Percentiles rank a stretch among this genome's conserved stretches.
Conservation (phyloP, 2,797 vertebrate genomes). For the Glossophaga mutica region DNA sequence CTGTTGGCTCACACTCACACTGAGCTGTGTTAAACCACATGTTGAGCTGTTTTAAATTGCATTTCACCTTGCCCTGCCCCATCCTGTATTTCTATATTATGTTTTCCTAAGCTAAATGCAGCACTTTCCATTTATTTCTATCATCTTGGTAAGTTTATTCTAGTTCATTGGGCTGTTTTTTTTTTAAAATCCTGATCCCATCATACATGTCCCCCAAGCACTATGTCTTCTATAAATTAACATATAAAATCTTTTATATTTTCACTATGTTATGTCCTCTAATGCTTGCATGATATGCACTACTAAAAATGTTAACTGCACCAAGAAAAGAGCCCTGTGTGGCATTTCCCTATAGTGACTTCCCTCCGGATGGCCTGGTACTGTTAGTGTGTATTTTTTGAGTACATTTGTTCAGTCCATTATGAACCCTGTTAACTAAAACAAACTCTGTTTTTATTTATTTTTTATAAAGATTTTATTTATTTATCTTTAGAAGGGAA, state of each 20-base stretch:
- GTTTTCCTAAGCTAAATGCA: neutral
- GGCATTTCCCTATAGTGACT: neutral
- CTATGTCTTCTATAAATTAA: neutral
- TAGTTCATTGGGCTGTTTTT: neutral
- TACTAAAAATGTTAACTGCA: neutral
- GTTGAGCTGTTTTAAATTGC: neutral
- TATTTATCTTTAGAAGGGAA: too few species aligned
- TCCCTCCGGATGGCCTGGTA: neutral
- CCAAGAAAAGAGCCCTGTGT: neutral
- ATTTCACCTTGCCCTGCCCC: neutral
- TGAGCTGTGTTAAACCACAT: neutral
- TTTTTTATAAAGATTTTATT: too few species aligned
- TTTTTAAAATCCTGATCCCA: neutral
- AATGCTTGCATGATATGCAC: neutral
- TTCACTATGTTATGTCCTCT: neutral
- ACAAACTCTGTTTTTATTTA: neutral
- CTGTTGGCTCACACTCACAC: neutral
- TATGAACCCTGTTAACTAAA: neutral
- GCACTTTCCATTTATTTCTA: neutral
- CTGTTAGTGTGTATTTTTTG: neutral
- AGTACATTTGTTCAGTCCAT: neutral
- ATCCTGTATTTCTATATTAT: neutral
- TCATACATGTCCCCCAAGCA: neutral
- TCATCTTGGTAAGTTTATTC: constrained; percentile 37
- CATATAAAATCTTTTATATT: neutral